Evolutionary conservation across 2,797 vertebrate species (phyloP), one percentile per base, ranked within the genome.

Genomic region (Microctenopoma lineatum): DNA sequence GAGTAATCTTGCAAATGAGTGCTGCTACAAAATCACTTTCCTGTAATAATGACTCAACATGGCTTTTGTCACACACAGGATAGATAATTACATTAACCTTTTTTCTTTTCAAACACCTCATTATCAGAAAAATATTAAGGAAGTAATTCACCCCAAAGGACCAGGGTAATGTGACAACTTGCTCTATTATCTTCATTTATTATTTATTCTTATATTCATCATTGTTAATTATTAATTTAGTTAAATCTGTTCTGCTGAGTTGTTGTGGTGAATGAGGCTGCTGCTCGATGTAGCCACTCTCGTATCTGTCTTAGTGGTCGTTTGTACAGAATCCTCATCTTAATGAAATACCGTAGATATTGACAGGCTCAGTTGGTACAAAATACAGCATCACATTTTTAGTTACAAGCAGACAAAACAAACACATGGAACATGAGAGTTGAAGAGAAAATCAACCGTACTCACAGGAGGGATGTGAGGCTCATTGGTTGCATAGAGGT

Each of bases 381-480:
- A 47, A 45, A 63, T 18, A 34, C 36, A 25, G 3, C 26, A 44
- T 44, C 14, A 41, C 25, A 26, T 8, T 5, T 44, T 18, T 36
- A 18, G 2, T 26, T 39, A 27, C 13, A 53, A 41, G 29, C 9
- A 7, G 8, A 3, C 1, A 21, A 16, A 51, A 50, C 32, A 50
- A 4, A 6, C 36, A 38, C 8, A 9, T 25, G 26, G 2, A 29
- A 4, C 1, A 13, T 14, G 14, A 65, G 1, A 61, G 4, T 34
- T 36, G 16, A 42, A 8, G 4, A 38, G 26, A 11, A 64, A 59
- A 36, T 1, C 1, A 42, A 2, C 42, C 41, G 68, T 79, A 92
- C 95, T 95, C 90, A 98, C 97, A 53, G 92, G 85, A 42, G 96
- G 96, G 54, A 97, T 95, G 71, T 84, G 93, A 12, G 96, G 96